Evolutionary conservation across 2,113 vertebrate species (phyloP), one percentile per base, ranked within the genome.

Genomic region (Sander vitreus): DNA sequence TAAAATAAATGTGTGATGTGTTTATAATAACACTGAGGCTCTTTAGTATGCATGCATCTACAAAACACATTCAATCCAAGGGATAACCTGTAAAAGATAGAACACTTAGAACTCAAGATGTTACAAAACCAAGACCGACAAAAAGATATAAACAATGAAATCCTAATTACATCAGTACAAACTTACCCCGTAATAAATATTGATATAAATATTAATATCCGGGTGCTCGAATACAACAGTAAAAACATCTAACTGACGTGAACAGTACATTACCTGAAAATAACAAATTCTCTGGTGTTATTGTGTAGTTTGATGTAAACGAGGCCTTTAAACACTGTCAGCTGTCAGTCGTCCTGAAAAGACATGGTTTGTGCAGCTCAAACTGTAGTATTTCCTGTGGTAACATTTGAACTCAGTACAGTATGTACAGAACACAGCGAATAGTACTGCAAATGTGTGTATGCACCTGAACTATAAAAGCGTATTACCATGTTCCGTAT

Each of bases 401-500:
- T 30, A 23, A 58, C 25, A 12, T 58, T 33, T 33, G 18, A 67
- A 13, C 18, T 27, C 27, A 4, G 21, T 43, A 43, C 39, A 43
- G 9, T 8, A 16, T 13, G 43, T 10, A 58, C 23, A 71, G 23
- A 69, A 74, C 18, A 23, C n/a, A 57, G 48, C 0, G 4, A 21
- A 50, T 48, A 25, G 7, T 23, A 47, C 43, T 33, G 5, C 23
- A 72, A 65, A 79, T 59, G 62, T 69, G 62, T 48, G 30, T 43
- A 8, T 70, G 50, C 54, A 51, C 66, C 30, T 66, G 47, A 75
- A 62, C 73, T 55, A 67, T 45, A 25, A 48, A 27, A 25, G 62
- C 21, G 30, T 18, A 15, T 69, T 30, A 4, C 78, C 59, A 54
- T 81, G 50, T 84, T 39, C 60, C 16, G 3, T 51, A 54, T 23